Evolutionary conservation across 2,113 vertebrate genomes (phyloP).

Genomic region (Ceuthmochares aereus): DNA sequence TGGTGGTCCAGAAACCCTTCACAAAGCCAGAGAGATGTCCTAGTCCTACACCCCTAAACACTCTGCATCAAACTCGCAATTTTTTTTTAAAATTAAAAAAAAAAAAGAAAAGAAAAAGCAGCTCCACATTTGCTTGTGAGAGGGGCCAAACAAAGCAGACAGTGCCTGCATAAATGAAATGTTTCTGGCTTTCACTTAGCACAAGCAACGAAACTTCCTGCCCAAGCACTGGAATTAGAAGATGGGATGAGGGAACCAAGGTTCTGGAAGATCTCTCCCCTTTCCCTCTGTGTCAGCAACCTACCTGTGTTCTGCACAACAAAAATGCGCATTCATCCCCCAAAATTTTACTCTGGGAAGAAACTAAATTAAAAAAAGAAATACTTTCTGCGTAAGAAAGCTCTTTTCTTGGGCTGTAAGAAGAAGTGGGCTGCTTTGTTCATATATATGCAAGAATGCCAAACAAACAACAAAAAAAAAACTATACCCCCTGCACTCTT

Average conservation of each 20-base stretch:
- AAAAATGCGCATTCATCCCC: not conserved
- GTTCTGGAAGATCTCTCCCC: slow-evolving; percentile 28
- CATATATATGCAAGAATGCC: slow-evolving; percentile 7
- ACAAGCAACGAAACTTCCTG: slow-evolving; percentile 57
- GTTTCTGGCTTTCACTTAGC: slow-evolving; percentile 58
- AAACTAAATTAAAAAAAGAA: slow-evolving; percentile 21
- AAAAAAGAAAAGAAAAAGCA: not conserved
- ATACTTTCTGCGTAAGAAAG: slow-evolving; percentile 19
- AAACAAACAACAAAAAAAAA: not conserved
- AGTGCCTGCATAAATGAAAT: slow-evolving; percentile 14
- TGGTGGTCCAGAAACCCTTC: slow-evolving; percentile 22
- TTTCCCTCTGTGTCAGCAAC: slow-evolving; percentile 55
- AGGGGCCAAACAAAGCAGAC: slow-evolving; percentile 39
- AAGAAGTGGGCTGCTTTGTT: slow-evolving; percentile 40
- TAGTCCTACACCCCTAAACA: not conserved
- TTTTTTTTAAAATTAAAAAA: too few relatives aligned
- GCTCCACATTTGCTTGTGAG: slow-evolving; percentile 13
- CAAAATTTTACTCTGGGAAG: slow-evolving; percentile 50
- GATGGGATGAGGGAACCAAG: not conserved
- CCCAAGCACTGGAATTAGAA: slow-evolving; percentile 9
- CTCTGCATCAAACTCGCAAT: not conserved
- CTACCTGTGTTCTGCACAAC: slow-evolving; percentile 74
- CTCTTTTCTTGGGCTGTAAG: slow-evolving; percentile 23
- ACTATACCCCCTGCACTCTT: not conserved
- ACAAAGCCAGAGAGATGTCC: not conserved